Conservation (phyloP, 1,140 invertebrate species). For the Prorops nasuta region DNA sequence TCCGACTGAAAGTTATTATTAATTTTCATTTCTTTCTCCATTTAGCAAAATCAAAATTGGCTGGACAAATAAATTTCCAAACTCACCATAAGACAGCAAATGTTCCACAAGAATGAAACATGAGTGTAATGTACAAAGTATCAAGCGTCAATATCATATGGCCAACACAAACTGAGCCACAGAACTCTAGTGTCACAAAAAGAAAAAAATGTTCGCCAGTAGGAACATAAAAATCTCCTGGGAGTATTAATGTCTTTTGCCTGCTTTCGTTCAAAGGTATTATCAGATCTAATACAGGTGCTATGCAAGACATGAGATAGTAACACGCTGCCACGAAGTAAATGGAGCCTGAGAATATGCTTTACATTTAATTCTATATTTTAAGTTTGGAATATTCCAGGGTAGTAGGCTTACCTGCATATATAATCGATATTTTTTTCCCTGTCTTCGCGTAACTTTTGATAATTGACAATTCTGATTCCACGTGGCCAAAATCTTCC, state of each 20-base stretch:
- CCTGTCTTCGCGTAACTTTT: neutral
- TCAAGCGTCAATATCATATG: neutral
- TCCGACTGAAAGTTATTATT: neutral
- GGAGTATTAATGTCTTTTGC: neutral
- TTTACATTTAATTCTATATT: too few species aligned
- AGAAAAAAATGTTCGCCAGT: neutral
- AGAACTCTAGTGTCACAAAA: neutral
- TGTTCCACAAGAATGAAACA: neutral
- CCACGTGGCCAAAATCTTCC: too few species aligned
- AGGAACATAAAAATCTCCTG: neutral
- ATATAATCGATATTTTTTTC: neutral
- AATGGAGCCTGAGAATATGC: neutral
- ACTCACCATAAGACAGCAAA: neutral
- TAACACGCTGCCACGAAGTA: neutral
- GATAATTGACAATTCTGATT: too few species aligned
- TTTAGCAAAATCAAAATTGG: neutral
- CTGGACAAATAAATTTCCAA: too few species aligned
- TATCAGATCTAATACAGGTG: too few species aligned
- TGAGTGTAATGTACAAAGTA: neutral
- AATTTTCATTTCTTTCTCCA: neutral
- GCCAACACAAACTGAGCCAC: neutral
- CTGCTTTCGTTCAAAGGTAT: neutral
- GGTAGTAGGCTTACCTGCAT: neutral
- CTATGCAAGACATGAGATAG: too few species aligned
- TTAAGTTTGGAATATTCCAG: neutral